Evolutionary conservation across 1,140 invertebrate genomes (phyloP), one percentile per base, ranked within the genome.

Genomic region (Thaumatotibia leucotreta): DNA sequence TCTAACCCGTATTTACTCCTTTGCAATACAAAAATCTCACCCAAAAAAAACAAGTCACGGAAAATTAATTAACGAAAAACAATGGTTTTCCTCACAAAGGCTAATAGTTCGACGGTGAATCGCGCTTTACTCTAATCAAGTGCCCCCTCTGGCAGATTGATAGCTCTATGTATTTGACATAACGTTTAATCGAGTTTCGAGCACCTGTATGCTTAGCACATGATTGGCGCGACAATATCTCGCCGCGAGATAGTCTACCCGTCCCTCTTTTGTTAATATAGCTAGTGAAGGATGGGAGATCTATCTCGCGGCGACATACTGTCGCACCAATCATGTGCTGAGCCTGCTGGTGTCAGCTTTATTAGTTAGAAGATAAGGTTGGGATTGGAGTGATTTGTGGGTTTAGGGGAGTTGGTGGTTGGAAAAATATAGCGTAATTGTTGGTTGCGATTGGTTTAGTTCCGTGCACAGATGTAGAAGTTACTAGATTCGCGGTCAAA

Each of bases 91-190:
- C 17, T n/a, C 3, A 58, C 52, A 58, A 58, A 27, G n/a, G 52
- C 52, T 58, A 58, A 58, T 58, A 58, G 52, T 58, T 24, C 5
- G 24, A 11, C 52, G n/a, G 24, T 58, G 52, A 58, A 14, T 29
- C 50, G 52, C 52, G 39, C 8, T 45, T 39, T 39, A 5, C 35
- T 14, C 23, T 58, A 58, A 58, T 52, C 50, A 52, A 52, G 50
- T 52, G 50, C 14, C n/a, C 39, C 11, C 11, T 58, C 24, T 10
- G 29, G 1, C 17, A 58, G 52, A 58, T 58, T 58, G 52, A 58
- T 58, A 58, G 52, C 24, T 58, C 27, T 17, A 31, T 58, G 52
- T 27, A n/a, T 52, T 52, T 52, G 52, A 58, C 52, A 4, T 58
- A 14, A 29, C 52, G 1, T 58, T 31, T 58, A 29, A 58, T 58